Evolutionary conservation across 2,113 vertebrate species (phyloP), one percentile per base, ranked within the genome.

Genomic region (Oophaga pumilio): DNA sequence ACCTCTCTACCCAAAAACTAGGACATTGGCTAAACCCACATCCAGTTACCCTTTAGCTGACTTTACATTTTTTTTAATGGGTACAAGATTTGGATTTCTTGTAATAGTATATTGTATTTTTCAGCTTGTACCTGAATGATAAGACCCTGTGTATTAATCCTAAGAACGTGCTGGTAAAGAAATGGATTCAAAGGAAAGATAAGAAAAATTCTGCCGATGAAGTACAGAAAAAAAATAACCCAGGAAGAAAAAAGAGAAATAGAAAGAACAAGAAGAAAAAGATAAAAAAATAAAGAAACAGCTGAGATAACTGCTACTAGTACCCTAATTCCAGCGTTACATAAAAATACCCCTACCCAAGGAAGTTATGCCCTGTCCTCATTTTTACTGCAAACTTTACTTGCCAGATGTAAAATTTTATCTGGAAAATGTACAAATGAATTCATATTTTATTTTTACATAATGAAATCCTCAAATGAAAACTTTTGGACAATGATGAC

Each of bases 111-210:
- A 1, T 82, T 50, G 6, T 66, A 82, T 68, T 57, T 62, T 62
- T 49, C 50, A 87, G 85, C 10, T 80, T 87, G 24, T 28, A 80
- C 28, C 66, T 66, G n/a, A 57, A 80, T 66, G 14, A 57, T 11
- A 69, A 28, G 76, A 57, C 52, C 11, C 50, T 87, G 13, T 87
- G 85, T 59, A 11, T 80, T 7, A 87, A 52, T 57, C 50, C 76
- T 15, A 24, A 69, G 13, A 87, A 69, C 69, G 59, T 57, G 24
- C 43, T 18, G 20, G 52, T 80, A 12, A 8, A 66, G 60, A 9
- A 26, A 15, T 87, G 85, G 85, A 87, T 87, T 13, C 13, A 17
- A 15, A 80, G 22, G 2, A 50, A 86, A 33, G 18, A 50, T 0
- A 33, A 57, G 10, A 71, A 68, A n/a, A 43, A 12, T 26, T 53